These are phyloP conservation scores for Pangasius mekongensis DNA, from an alignment of 2,797 vertebrate species.

Conservation along the genomic window DNA sequence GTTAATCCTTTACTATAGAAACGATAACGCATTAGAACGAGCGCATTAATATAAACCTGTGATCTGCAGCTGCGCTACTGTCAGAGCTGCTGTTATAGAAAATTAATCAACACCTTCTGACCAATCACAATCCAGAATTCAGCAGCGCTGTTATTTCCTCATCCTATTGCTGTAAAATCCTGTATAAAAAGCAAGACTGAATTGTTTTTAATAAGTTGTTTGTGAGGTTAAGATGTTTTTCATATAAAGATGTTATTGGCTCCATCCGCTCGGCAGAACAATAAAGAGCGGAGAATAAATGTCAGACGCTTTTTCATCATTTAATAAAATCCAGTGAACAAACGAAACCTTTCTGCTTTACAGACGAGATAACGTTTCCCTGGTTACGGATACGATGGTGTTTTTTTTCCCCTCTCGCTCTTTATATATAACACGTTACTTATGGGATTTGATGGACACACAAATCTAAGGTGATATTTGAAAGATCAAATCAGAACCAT, in stretches of 20 bases:
- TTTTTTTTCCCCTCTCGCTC: constrained; percentile 3
- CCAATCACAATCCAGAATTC: neutral
- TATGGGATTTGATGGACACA: constrained; percentile 27
- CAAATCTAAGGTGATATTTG: constrained; percentile 22
- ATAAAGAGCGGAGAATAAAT: constrained; percentile 34
- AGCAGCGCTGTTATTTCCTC: neutral
- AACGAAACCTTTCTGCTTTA: constrained; percentile 30
- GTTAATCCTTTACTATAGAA: neutral
- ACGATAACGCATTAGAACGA: no score
- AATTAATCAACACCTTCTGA: neutral
- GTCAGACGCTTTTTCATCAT: constrained; percentile 38
- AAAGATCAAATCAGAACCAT: constrained; percentile 25
- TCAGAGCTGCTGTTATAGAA: neutral
- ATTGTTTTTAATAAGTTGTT: neutral
- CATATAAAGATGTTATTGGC: neutral
- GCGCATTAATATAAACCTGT: neutral
- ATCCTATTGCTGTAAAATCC: neutral
- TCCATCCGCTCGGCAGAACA: neutral
- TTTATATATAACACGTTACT: constrained; percentile 12
- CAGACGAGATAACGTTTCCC: constrained; percentile 26
- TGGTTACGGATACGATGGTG: constrained; percentile 41
- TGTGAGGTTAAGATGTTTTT: constrained; percentile 1
- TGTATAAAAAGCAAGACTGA: neutral
- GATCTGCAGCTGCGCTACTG: neutral
- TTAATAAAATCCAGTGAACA: constrained; percentile 46